These are phyloP conservation scores for Plectropomus leopardus DNA, from an alignment of 2,113 vertebrate species.

Conservation along the genomic window DNA sequence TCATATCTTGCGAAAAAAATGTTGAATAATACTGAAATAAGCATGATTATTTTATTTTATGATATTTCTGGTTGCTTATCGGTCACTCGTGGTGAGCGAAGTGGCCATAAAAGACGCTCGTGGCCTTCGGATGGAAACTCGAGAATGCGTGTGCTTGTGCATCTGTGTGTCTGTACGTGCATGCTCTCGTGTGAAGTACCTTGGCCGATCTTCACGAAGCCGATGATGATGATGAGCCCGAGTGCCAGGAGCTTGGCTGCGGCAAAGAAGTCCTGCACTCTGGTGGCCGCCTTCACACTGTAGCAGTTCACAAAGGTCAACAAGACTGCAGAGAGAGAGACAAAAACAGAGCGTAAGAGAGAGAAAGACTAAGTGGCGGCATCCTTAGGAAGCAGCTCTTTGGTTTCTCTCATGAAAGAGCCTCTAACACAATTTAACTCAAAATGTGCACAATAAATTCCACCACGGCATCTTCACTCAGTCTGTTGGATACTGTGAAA, in stretches of 20 bases:
- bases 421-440: too few species aligned
- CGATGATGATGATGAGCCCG: constrained; percentile 93
- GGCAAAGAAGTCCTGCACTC: constrained; percentile 95
- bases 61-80: not conserved
- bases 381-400: not conserved
- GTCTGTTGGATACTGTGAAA: not conserved
- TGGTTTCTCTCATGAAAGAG: not conserved
- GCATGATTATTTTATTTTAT: not conserved
- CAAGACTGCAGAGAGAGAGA: constrained; percentile 85
- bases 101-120: not conserved
- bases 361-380: not conserved
- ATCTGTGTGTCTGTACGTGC: not conserved
- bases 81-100: not conserved
- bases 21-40: not conserved
- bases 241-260: constrained; percentile 94
- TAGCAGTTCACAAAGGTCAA: constrained; percentile 97
- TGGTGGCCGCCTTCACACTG: constrained; percentile 95
- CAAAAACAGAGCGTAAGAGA: not conserved
- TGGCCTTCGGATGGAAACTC: not conserved
- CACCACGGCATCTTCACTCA: not conserved
- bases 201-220: constrained; percentile 93
- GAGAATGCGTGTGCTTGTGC: not conserved
- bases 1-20: too few species aligned
- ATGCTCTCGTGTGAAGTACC: constrained; percentile 78
- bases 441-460: not conserved